Base-by-base conservation (phyloP, 1,140 invertebrate species). In the Ceratina calcarata region DNA sequence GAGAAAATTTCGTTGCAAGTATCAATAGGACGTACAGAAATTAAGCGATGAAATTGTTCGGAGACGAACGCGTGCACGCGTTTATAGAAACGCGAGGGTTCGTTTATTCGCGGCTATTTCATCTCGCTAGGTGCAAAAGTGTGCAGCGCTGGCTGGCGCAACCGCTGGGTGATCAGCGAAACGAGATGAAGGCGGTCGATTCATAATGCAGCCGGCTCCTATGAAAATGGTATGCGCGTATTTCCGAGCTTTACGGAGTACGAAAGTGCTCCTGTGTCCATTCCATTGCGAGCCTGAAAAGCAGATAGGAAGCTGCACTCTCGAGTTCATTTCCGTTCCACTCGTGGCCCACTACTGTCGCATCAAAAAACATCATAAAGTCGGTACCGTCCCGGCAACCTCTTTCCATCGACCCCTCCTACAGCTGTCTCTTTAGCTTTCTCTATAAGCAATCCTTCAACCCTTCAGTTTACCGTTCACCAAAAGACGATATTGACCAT, bases 281-380 rank as follows among this genome's bases (percentile, higher is more conserved):
- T 87, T 87, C 73, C 70, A 81, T 81, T 78, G 78, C 74, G 66
- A 57, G 57, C 32, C 65, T 86, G 77, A 87, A 88, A 86, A 87
- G 86, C 78, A 71, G 70, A 87, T 86, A 84, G 81, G 84, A 87
- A 86, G 78, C 79, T 82, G 78, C 77, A 81, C 82, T 86, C 79
- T 82, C 81, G 78, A 80, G 84, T 87, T 86, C 81, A 88, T 87
- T 87, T 88, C 84, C 84, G 86, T 75, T 82, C 60, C 76, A 76
- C 78, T 86, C 78, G 68, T 75, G 69, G 57, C 57, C 68, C 18
- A 45, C 57, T 73, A 55, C 83, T 84, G 84, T 85, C 80, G 81
- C 86, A 86, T 88, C 86, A 88, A 88, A 88, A 87, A 88, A 88
- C 83, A 86, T 87, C 84, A 87, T 87, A 84, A 87, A 84, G 84